Evolutionary conservation across 2,797 vertebrate species (phyloP), one percentile per base, ranked within the genome.

Genomic region (Danionella dracula): DNA sequence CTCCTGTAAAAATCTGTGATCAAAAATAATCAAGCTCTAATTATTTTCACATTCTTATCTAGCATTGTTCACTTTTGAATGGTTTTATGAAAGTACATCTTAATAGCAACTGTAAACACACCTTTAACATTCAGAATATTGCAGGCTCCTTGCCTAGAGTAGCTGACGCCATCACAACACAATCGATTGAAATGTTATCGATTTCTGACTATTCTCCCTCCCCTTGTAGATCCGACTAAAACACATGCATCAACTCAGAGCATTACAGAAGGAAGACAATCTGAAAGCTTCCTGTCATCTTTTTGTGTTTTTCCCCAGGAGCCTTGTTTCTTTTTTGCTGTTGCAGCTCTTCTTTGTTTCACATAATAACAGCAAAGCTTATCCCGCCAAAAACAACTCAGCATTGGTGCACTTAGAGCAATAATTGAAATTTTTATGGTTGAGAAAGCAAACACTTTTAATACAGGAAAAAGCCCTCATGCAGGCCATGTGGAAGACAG

Each of bases 401-500:
- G 88, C 89, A 86, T 84, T 86, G 78, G 84, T 85, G 82, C 78
- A 85, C 87, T 91, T 88, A 81, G 84, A 91, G 87, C 90, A 90
- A 93, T 92, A 90, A 93, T 92, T 93, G 89, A 88, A 91, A 91
- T 91, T 92, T 90, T 92, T 92, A 89, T 90, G 88, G 86, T 90
- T 87, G 88, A 91, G 87, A 90, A 90, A 91, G 89, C 86, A 90
- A 92, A 92, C 87, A 85, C 85, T 92, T 92, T 92, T 90, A 91
- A 92, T 91, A 90, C 87, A 87, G 86, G 87, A 87, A 87, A 89
- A 89, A 89, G 83, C 87, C 84, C 85, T 90, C 85, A 41, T 84
- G 85, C 86, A 90, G 89, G 88, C 85, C 77, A 80, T 76, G 82
- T 66, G 84, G 86, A 88, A 93, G 90, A 92, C 89, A 89, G 87